Evolutionary conservation across 2,888 invertebrate genomes (phyloP).

Genomic region (Pyrgus malvae): DNA sequence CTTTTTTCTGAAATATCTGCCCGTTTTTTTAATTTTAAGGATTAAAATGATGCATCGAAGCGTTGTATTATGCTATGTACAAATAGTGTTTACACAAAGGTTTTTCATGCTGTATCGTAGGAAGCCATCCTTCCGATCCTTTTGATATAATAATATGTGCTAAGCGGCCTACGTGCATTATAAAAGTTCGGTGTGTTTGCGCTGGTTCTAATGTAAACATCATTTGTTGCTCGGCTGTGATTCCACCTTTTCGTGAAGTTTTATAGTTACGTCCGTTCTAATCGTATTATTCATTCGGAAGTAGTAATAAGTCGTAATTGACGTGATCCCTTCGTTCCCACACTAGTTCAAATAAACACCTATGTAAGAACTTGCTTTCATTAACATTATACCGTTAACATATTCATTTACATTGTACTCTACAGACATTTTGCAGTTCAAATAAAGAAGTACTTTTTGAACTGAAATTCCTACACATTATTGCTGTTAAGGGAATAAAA

Average conservation of each 20-base stretch:
- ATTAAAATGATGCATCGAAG: slow-evolving; percentile 23
- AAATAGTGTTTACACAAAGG: slow-evolving; percentile 49
- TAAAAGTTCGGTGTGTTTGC: slow-evolving; percentile 63
- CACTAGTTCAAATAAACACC: not conserved
- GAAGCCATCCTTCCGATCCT: slow-evolving; percentile 66
- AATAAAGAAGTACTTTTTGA: too few species aligned
- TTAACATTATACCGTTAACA: too few species aligned
- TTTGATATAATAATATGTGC: slow-evolving; percentile 59
- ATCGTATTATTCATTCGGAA: slow-evolving; percentile 49
- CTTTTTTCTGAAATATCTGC: slow-evolving; percentile 7
- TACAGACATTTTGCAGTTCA: too few species aligned
- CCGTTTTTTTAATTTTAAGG: slow-evolving; percentile 2
- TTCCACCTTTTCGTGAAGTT: slow-evolving; percentile 56
- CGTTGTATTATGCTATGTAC: slow-evolving; percentile 6
- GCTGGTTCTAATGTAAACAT: slow-evolving; percentile 64
- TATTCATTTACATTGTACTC: too few species aligned
- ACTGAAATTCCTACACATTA: too few species aligned
- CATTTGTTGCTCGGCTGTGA: slow-evolving; percentile 59
- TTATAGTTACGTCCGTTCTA: slow-evolving; percentile 50
- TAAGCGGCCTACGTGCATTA: slow-evolving; percentile 55
- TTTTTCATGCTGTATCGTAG: slow-evolving; percentile 39
- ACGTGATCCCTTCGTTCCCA: not conserved
- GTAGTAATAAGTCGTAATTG: not conserved
- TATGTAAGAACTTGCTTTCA: too few species aligned
- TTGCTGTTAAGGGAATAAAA: too few species aligned